These are phyloP conservation scores for Scomber japonicus DNA, from an alignment of 2,113 vertebrate species.

Conservation along the genomic window DNA sequence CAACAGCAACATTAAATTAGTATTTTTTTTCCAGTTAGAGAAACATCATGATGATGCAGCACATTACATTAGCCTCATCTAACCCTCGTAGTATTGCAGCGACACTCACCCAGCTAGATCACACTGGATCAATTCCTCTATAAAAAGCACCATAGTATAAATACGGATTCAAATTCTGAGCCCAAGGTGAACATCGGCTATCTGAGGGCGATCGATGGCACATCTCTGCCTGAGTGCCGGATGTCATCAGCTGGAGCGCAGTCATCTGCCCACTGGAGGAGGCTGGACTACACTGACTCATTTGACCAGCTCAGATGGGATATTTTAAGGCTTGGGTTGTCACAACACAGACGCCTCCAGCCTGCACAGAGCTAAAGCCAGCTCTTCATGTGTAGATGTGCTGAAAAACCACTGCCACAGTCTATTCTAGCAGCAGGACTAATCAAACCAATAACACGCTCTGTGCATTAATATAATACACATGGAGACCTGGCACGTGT, in stretches of 20 bases:
- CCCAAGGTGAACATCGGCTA: conserved; percentile 30
- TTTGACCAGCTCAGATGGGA: conserved; percentile 22
- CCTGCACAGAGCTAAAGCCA: conserved; percentile 15
- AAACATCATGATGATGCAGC: conserved; percentile 12
- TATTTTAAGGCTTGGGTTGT: conserved; percentile 36
- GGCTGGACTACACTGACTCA: conserved; percentile 16
- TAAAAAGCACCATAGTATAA: conserved; percentile 3
- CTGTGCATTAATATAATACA: too few species aligned
- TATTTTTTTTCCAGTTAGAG: not conserved
- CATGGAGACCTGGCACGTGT: not conserved
- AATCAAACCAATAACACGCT: not conserved
- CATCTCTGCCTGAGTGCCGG: conserved; percentile 8
- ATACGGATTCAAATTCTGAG: conserved; percentile 10
- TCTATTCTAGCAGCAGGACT: conserved; percentile 25
- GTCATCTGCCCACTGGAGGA: not conserved
- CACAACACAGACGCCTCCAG: conserved; percentile 30
- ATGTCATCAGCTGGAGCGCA: conserved; percentile 4
- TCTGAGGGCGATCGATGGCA: not conserved
- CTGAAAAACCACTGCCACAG: not conserved
- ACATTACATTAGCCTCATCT: not conserved
- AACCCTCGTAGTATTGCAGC: not conserved
- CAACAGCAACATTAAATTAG: not conserved
- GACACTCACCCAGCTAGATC: not conserved
- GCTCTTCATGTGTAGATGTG: not conserved
- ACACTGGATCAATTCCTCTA: conserved; percentile 22